A percentile compares a stretch with the other conserved stretches of the same genome.
Conservation (phyloP, 2,113 vertebrate genomes). For the Plecturocebus donacophilus region DNA sequence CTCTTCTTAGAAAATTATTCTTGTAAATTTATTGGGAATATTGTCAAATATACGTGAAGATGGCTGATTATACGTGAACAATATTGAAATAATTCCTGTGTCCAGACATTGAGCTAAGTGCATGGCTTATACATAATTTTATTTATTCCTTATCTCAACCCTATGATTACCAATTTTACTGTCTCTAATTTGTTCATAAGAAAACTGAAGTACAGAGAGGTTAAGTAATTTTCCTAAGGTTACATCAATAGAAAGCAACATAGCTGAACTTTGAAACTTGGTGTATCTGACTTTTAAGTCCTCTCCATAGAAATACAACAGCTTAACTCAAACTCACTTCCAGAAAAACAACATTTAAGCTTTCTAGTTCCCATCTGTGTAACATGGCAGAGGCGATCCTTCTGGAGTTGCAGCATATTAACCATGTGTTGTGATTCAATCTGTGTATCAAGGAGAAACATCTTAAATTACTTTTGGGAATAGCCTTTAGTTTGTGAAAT, state of each 20-base stretch:
- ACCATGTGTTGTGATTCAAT: background rate
- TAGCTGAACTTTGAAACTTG: background rate
- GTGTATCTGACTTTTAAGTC: background rate
- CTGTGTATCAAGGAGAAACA: background rate
- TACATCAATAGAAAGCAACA: background rate
- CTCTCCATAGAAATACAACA: background rate
- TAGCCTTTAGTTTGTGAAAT: background rate
- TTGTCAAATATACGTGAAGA: background rate
- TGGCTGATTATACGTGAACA: background rate
- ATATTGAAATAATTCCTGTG: background rate
- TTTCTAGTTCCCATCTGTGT: background rate
- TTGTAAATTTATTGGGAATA: background rate
- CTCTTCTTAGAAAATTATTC: background rate
- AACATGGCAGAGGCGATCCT: background rate
- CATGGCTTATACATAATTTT: background rate
- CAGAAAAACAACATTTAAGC: background rate
- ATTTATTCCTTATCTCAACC: background rate
- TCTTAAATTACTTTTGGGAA: conserved; percentile 4
- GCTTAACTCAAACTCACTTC: background rate
- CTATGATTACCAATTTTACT: background rate
- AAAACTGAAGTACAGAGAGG: background rate
- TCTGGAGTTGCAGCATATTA: background rate
- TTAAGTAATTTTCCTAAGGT: background rate
- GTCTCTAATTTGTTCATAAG: background rate
- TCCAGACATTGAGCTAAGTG: background rate